These are phyloP conservation scores for Trichopria drosophilae DNA, from an alignment of 2,888 invertebrate species.

Conservation along the genomic window DNA sequence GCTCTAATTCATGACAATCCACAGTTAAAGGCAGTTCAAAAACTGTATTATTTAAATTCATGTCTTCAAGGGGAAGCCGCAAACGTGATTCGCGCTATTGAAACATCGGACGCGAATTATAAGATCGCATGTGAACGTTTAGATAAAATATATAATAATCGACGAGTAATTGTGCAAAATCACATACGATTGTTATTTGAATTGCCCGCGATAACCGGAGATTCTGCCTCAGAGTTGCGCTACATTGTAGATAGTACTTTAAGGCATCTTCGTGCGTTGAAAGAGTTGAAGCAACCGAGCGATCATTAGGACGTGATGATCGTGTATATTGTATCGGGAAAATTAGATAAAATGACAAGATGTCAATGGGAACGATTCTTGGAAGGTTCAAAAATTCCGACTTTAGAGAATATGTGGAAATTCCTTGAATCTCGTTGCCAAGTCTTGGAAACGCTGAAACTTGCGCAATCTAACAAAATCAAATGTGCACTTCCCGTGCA, in stretches of 20 bases:
- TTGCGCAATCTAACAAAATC: too few species aligned
- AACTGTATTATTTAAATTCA: constrained; percentile 29
- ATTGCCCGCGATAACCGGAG: constrained; percentile 10
- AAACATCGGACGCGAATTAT: constrained; percentile 26
- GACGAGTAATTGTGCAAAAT: constrained; percentile 18
- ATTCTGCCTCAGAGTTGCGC: constrained; percentile 11
- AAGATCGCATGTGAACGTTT: constrained; percentile 15
- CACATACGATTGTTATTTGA: constrained; percentile 26
- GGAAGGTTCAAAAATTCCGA: constrained; percentile 1
- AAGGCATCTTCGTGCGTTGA: constrained; percentile 17
- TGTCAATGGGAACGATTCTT: constrained; percentile 17
- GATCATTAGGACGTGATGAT: constrained; percentile 15
- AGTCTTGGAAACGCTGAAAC: constrained; percentile 7
- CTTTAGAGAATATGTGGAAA: constrained; percentile 9
- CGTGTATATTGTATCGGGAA: constrained; percentile 10
- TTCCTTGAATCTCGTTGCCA: constrained; percentile 11
- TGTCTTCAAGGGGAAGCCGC: constrained; percentile 22
- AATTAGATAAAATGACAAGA: constrained; percentile 18
- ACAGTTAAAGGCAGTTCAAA: constrained; percentile 27
- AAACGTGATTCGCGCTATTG: constrained; percentile 22
- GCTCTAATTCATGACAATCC: constrained; percentile 30
- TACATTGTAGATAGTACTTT: constrained; percentile 7
- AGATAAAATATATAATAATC: constrained; percentile 20
- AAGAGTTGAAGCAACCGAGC: constrained; percentile 10
- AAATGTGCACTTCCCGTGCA: too few species aligned